Evolutionary conservation across 1,140 invertebrate species (phyloP), one percentile per base, ranked within the genome.

Genomic region (Microplitis mediator): DNA sequence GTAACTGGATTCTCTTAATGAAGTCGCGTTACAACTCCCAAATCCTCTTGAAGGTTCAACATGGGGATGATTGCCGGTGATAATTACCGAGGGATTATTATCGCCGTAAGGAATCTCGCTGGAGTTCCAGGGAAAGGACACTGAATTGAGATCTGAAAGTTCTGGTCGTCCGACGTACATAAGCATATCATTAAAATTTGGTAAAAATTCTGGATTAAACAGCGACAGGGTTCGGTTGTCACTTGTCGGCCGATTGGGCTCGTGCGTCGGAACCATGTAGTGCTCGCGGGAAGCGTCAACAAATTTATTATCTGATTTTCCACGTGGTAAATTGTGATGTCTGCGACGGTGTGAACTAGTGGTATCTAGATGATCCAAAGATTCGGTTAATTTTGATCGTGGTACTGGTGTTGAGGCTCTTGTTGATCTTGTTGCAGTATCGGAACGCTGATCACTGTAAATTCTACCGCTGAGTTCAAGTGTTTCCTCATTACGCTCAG

Each of bases 151-250:
- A 16, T 67, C 58, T 4, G 62, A 35, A 60, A 45, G 39, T 11
- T 74, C 77, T 45, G 76, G 74, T 11, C 76, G 77, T 13, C 77
- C 80, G 31, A 85, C 78, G 58, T 81, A 80, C 74, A 80, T 82
- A 60, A 86, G 76, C 81, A 85, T 81, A 63, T 86, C 84, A 73
- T 83, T 85, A 65, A 85, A 85, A 67, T 84, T 84, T 13, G 84
- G 84, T 70, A 86, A 74, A 70, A 84, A 86, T 66, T 86, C 84
- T 0, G 84, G 85, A 65, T 84, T 84, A 63, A 85, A 87, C 35
- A 85, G 77, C 50, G 86, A 85, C 58, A 83, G 69, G 56, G 83
- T 79, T 4, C 81, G 80, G 51, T 82, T 77, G 67, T 79, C 79
- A 51, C 64, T 72, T 69, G 39, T 45, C 5, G 67, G 60, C 63